Conservation (phyloP, 2,797 vertebrate species). For the Sebastes taczanowskii region DNA sequence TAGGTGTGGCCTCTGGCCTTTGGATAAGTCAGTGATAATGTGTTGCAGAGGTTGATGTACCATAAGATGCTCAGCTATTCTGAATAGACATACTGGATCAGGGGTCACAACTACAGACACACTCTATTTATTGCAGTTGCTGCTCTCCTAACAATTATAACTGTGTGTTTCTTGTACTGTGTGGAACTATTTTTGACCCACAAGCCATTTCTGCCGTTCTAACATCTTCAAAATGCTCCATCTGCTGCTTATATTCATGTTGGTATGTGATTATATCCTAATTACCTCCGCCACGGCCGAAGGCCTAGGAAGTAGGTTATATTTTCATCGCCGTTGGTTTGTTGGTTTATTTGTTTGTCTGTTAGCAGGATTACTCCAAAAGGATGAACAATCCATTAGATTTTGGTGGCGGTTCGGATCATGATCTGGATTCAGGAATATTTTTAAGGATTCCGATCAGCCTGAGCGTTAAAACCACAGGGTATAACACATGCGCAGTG, state of each 20-base stretch:
- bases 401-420: no score
- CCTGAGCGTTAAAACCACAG: no score
- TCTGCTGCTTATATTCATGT: neutral
- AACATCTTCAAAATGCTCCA: neutral
- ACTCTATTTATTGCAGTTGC: neutral
- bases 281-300: no score
- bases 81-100: neutral
- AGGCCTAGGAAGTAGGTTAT: no score
- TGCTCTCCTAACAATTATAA: neutral
- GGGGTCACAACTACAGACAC: neutral
- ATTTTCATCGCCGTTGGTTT: no score
- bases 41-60: neutral
- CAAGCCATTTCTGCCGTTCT: neutral
- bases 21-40: slow-evolving; percentile 4
- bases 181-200: neutral
- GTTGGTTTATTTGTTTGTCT: no score
- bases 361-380: no score
- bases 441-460: no score
- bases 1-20: neutral
- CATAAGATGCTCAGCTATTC: neutral
- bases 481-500: no score
- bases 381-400: no score
- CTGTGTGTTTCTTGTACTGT: neutral
- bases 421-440: no score
- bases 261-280: neutral